Base-by-base conservation (phyloP, 2,797 vertebrate species). In the Varecia variegata region DNA sequence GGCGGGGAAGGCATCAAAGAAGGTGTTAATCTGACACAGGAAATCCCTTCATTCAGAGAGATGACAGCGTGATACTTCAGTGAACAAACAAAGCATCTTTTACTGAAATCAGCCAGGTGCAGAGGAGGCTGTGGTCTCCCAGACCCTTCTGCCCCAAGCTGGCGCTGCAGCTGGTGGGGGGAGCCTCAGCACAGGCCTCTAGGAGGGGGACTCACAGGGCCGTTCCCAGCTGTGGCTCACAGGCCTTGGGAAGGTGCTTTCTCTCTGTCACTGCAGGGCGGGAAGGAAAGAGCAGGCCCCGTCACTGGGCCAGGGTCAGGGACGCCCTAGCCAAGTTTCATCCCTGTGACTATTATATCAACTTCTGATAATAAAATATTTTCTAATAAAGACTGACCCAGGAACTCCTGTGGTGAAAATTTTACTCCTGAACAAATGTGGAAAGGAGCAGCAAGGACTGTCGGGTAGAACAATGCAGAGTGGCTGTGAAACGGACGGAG, bases 231-330 rank as follows among this genome's bases (percentile, higher is more conserved):
- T 40, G 18, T 70, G 40, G 5, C n/a, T 35, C 35, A 17, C 1
- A 38, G 23, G n/a, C 52, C 62, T 82, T 52, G 21, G 15, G 21
- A 62, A 32, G 40, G 25, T 14, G 9, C 0, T 43, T 47, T 80
- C 21, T 27, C 14, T 65, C 32, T 67, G 40, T 73, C 43, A 40
- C 5, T 52, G n/a, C 27, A 30, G 25, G 5, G 3, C 0, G 0
- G 54, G 40, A 62, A 87, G 25, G 11, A 38, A 4, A 60, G 14
- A 27, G 20, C 10, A 35, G 45, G 1, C 10, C 20, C 18, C 27
- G 35, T 30, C 35, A 43, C 4, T 21, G 45, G 17, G 27, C 81
- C 40, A 2, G 8, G 20, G n/a, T 11, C 10, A 30, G 35, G 27
- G 6, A 40, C 38, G 8, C 43, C 35, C 47, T 18, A n/a, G 15